Base-by-base conservation (phyloP, 2,113 vertebrate species). In the Notiomystis cincta region DNA sequence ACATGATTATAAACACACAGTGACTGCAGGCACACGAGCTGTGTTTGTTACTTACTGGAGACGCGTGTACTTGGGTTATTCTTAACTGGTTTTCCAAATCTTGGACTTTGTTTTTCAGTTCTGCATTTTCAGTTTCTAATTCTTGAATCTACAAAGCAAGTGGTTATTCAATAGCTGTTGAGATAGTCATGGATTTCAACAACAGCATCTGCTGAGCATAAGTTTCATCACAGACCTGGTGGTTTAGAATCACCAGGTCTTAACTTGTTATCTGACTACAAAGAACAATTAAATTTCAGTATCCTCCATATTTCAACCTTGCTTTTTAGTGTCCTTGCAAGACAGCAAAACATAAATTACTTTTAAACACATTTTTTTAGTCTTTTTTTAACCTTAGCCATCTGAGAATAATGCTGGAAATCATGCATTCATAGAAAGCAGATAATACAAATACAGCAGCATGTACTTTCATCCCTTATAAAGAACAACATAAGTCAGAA, bases 101-200 rank as follows among this genome's bases (percentile, higher is more conserved):
- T 72, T 99, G 99, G n/a, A 99, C 98, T 96, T 99, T 99, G 65
- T 98, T 98, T 98, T 99, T 99, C 76, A 99, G 97, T 89, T 99
- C 99, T 62, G 97, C 98, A 88, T 99, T 99, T 98, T 99, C 99
- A 9, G 98, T 98, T 98, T 99, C 99, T 96, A 99, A 97, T 93
- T 99, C 99, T 97, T 99, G 99, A 98, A 99, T 99, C 99, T 99
- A 97, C 61, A 97, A 97, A 96, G 93, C n/a, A 98, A 97, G 93
- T 9, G 18, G 40, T 96, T 80, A 94, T 86, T 96, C 42, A 93
- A 84, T 28, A 95, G 57, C 15, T 70, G 25, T 81, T 88, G 27
- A 72, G 60, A 70, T n/a, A 86, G 38, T 78, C 13, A 71, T 57
- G 57, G 54, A 82, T 44, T 89, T 79, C 58, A 95, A 53, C 27